Evolutionary conservation across 37 sponge, comb jelly and placozoan species (phyloP).

Genomic region (Oopsacas minuta): DNA sequence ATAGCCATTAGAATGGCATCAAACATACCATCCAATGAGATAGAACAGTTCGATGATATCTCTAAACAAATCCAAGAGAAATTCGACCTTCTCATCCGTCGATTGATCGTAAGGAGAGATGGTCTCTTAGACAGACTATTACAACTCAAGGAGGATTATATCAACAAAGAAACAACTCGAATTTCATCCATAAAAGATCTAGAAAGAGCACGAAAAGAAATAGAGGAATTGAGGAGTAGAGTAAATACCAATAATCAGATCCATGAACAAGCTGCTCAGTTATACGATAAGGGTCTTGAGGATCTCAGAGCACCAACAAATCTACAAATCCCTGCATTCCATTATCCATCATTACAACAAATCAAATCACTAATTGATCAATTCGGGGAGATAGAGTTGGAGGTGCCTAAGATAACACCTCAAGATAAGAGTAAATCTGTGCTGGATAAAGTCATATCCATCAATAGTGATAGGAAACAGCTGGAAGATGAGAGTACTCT

Average conservation of each 20-base stretch:
- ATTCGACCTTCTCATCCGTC: neutral
- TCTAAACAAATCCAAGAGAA: neutral
- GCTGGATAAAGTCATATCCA: no score
- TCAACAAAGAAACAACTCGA: neutral
- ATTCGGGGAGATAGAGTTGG: neutral
- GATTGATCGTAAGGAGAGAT: neutral
- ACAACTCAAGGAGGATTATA: neutral
- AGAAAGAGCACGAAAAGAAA: neutral
- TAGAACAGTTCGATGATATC: neutral
- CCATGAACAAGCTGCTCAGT: neutral
- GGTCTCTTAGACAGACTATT: neutral
- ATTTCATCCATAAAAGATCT: neutral
- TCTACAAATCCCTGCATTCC: neutral
- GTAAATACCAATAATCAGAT: neutral
- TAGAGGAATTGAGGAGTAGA: neutral
- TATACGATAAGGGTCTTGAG: neutral
- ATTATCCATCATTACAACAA: neutral
- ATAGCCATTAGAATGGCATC: no score
- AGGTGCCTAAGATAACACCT: no score
- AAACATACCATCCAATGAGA: no score
- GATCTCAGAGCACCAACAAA: neutral
- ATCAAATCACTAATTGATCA: neutral
- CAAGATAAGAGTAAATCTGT: no score
- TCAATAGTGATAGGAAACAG: conserved; percentile 98
- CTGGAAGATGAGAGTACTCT: conserved; percentile 94